Conservation (phyloP, 2,797 vertebrate genomes). For the Morelia viridis region DNA sequence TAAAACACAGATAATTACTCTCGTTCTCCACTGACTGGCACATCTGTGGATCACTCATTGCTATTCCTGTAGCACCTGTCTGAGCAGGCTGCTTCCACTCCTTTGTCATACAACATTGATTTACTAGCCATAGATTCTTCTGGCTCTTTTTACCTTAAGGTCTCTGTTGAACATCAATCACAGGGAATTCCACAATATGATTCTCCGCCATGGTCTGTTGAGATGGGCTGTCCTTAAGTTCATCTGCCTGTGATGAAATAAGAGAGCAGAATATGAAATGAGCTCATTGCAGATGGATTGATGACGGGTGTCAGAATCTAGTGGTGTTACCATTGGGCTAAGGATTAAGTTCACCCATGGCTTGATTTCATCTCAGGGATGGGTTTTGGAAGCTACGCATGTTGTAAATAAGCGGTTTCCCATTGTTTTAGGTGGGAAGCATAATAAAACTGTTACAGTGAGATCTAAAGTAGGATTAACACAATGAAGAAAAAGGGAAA, state of each 20-base stretch:
- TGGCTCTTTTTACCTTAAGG: constrained; percentile 4
- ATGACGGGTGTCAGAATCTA: constrained; percentile 18
- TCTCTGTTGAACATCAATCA: neutral
- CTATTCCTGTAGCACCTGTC: constrained; percentile 6
- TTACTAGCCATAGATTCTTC: constrained; percentile 23
- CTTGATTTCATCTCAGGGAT: neutral
- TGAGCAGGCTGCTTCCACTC: neutral
- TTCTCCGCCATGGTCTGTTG: neutral
- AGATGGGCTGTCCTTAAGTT: neutral
- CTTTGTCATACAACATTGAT: constrained; percentile 13
- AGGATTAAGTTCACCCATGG: neutral
- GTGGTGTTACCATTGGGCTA: neutral
- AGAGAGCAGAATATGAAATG: neutral
- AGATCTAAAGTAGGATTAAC: neutral
- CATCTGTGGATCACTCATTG: constrained; percentile 9
- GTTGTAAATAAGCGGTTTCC: neutral
- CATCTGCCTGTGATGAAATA: neutral
- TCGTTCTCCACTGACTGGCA: neutral
- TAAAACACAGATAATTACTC: neutral
- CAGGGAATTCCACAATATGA: neutral
- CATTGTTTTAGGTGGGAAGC: neutral
- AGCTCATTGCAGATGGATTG: constrained; percentile 6
- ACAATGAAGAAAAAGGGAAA: neutral
- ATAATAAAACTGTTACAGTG: neutral
- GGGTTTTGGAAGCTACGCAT: neutral